These are phyloP conservation scores for Trachelus iudaicus DNA, from an alignment of 2,888 invertebrate genomes.

Conservation along the genomic window DNA sequence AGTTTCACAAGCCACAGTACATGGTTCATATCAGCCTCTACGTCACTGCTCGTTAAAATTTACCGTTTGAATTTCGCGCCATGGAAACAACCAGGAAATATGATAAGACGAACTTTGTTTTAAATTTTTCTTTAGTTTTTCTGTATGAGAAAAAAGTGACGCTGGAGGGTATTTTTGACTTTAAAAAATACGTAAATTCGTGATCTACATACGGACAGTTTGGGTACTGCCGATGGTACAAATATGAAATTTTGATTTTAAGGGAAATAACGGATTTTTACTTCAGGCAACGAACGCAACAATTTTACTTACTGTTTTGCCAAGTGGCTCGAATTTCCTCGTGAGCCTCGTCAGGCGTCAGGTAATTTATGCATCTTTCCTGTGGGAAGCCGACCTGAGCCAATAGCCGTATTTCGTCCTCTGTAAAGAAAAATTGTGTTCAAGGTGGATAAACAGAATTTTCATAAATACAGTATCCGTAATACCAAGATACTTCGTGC, in stretches of 20 bases:
- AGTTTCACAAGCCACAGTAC: too few species aligned
- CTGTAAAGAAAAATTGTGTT: constrained; percentile 62
- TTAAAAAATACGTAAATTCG: neutral
- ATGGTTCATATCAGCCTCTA: too few species aligned
- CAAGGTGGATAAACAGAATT: neutral
- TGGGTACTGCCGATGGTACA: constrained; percentile 17
- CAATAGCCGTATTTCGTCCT: constrained; percentile 78
- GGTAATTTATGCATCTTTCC: constrained; percentile 83
- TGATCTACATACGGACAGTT: neutral
- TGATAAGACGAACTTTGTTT: too few species aligned
- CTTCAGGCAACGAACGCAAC: too few species aligned
- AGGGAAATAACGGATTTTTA: too few species aligned
- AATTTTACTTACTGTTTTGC: constrained; percentile 66
- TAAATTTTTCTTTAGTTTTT: too few species aligned
- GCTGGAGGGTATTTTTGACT: too few species aligned
- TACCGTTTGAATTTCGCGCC: too few species aligned
- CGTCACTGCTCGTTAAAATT: too few species aligned
- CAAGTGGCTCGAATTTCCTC: constrained; percentile 83
- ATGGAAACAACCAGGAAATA: too few species aligned
- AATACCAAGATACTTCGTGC: neutral
- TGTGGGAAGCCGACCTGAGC: constrained; percentile 75
- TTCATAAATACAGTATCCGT: neutral
- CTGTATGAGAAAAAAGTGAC: too few species aligned
- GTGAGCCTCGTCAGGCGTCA: constrained; percentile 74
- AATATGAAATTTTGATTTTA: neutral